Conservation (phyloP, 1,140 invertebrate genomes). For the Geopemphigus sp. region DNA sequence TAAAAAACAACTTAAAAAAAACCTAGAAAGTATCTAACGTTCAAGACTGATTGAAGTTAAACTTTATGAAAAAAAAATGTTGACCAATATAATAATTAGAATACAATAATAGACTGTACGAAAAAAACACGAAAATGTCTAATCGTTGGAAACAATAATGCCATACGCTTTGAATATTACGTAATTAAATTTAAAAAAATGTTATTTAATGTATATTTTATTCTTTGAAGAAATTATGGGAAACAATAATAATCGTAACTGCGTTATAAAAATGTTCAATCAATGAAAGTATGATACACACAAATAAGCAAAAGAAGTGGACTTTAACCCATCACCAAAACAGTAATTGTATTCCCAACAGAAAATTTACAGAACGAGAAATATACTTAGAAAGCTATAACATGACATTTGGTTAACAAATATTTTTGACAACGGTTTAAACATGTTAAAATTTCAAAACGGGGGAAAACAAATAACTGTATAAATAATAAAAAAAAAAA, state of each 20-base stretch:
- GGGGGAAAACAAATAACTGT: background rate
- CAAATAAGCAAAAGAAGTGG: slow-evolving; percentile 14
- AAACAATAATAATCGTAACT: background rate
- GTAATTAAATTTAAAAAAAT: no score
- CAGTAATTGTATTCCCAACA: background rate
- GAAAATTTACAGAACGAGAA: background rate
- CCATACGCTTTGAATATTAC: no score
- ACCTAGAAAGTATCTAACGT: no score
- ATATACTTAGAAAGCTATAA: background rate
- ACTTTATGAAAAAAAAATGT: background rate
- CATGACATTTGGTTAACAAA: background rate
- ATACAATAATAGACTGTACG: background rate
- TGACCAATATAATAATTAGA: background rate
- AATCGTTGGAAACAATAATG: no score
- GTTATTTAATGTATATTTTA: background rate
- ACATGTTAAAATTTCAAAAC: background rate
- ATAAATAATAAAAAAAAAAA: slow-evolving; percentile 5
- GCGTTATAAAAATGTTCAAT: background rate
- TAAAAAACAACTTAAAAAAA: background rate
- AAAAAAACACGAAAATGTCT: background rate
- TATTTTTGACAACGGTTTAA: background rate
- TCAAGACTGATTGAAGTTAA: background rate
- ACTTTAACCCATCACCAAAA: slow-evolving; percentile 11
- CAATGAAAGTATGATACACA: background rate
- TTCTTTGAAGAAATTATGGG: background rate